These are phyloP conservation scores for Lysandra coridon DNA, from an alignment of 2,888 invertebrate species.

Conservation along the genomic window DNA sequence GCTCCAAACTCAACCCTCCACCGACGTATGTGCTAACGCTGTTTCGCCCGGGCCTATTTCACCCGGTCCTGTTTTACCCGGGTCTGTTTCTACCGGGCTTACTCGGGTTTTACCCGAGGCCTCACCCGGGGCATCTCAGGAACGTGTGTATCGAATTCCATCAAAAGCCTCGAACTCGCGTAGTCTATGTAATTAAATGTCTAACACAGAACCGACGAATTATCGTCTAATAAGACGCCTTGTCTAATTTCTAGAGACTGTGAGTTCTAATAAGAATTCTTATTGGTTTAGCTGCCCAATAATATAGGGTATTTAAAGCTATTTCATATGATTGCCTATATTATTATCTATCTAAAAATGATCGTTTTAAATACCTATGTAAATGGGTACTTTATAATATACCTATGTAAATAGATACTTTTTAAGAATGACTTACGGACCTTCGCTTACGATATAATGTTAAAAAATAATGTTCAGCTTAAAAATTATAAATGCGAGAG, in stretches of 20 bases:
- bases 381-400: no score
- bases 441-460: no score
- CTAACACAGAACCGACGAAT: slow-evolving; percentile 20
- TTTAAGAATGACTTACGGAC: no score
- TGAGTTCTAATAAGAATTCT: neutral
- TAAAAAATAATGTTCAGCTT: no score
- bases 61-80: neutral
- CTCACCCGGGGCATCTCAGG: slow-evolving; percentile 10
- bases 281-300: neutral
- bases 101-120: neutral
- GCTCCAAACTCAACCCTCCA: slow-evolving; percentile 69
- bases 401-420: no score
- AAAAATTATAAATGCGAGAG: no score
- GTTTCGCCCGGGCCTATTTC: slow-evolving; percentile 2
- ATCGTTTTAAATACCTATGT: no score
- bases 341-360: no score
- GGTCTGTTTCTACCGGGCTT: neutral
- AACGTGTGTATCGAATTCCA: slow-evolving; percentile 29
- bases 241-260: neutral
- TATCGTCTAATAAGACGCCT: slow-evolving; percentile 7
- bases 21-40: slow-evolving; percentile 48
- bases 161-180: slow-evolving; percentile 27
- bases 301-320: no score
- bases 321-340: no score
- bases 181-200: slow-evolving; percentile 19